A percentile compares a stretch with the other conserved stretches of the same genome.
These are phyloP conservation scores for Choristoneura fumiferana DNA, from an alignment of 1,140 invertebrate genomes.

Conservation along the genomic window DNA sequence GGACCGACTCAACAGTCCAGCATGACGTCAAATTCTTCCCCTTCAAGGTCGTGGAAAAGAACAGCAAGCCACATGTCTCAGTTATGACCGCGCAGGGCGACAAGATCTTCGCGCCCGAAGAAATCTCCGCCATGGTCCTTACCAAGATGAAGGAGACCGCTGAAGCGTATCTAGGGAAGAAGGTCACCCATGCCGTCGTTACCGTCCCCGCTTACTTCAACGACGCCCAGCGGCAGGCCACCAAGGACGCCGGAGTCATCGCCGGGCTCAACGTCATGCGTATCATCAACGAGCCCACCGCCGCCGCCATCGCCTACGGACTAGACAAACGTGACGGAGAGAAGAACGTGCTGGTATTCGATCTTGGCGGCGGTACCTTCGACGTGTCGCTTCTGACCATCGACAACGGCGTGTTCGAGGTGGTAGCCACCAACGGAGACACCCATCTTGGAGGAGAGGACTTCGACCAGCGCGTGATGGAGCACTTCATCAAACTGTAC, in stretches of 20 bases:
- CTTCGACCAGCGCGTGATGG: conserved; percentile 99
- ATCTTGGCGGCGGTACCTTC: conserved; percentile 99
- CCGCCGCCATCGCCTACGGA: conserved; percentile 99
- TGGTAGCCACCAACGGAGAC: conserved; percentile 98
- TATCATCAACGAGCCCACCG: conserved; percentile 99
- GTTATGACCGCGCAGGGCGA: conserved; percentile 86
- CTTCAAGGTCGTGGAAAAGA: conserved; percentile 91
- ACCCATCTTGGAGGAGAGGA: too few relatives aligned
- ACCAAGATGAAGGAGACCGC: conserved; percentile 99
- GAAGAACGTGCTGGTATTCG: conserved; percentile 99
- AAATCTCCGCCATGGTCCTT: conserved; percentile 98
- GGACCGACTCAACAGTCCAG: conserved; percentile 93
- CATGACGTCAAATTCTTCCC: conserved; percentile 97
- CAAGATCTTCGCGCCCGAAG: conserved; percentile 96
- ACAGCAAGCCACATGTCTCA: conserved; percentile 87
- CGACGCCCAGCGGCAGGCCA: conserved; percentile 98
- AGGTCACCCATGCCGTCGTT: conserved; percentile 98
- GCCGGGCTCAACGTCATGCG: conserved; percentile 98
- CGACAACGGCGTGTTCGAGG: conserved; percentile 96
- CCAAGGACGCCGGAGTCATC: conserved; percentile 94
- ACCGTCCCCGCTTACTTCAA: conserved; percentile 99
- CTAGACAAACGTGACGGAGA: conserved; percentile 99
- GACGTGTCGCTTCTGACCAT: conserved; percentile 99
- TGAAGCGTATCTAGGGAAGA: conserved; percentile 97
- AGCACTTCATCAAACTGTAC: conserved; percentile 99